A percentile compares a stretch with the other conserved stretches of the same genome.
Conservation (phyloP, 2,113 vertebrate species). For the Capricornis sumatraensis region DNA sequence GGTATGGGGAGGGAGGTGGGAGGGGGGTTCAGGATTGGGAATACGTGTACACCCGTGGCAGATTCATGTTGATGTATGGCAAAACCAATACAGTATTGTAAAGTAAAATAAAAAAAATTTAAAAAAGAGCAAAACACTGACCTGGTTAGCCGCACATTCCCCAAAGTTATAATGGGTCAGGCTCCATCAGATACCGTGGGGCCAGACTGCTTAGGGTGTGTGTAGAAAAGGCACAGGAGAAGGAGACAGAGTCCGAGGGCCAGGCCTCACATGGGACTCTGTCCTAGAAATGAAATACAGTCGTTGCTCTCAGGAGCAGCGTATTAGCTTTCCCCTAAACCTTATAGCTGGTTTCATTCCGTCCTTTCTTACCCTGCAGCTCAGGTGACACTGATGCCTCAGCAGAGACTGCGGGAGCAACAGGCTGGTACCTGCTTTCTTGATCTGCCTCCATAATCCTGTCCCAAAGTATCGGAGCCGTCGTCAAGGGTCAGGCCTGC, state of each 20-base stretch:
- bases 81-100: too few species aligned
- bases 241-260: rapidly evolving
- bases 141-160: not conserved
- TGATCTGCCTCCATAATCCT: not conserved
- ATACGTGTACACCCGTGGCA: too few species aligned
- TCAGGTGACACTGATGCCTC: not conserved
- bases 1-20: too few species aligned
- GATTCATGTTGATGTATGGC: too few species aligned
- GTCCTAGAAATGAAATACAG: not conserved
- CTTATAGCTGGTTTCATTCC: too few species aligned
- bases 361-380: not conserved
- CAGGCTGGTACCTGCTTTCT: not conserved
- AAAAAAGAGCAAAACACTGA: not conserved
- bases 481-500: not conserved
- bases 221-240: not conserved
- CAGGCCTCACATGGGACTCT: not conserved
- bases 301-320: rapidly evolving
- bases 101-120: too few species aligned
- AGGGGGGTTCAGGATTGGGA: too few species aligned
- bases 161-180: not conserved
- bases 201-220: not conserved
- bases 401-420: not conserved
- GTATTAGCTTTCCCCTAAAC: not conserved
- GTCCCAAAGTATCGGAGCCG: rapidly evolving
- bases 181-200: not conserved